Percentiles rank a stretch among this genome's conserved stretches.
Evolutionary conservation across 2,888 invertebrate species (phyloP).

Genomic region (Hirtodrosophila cameraria): DNA sequence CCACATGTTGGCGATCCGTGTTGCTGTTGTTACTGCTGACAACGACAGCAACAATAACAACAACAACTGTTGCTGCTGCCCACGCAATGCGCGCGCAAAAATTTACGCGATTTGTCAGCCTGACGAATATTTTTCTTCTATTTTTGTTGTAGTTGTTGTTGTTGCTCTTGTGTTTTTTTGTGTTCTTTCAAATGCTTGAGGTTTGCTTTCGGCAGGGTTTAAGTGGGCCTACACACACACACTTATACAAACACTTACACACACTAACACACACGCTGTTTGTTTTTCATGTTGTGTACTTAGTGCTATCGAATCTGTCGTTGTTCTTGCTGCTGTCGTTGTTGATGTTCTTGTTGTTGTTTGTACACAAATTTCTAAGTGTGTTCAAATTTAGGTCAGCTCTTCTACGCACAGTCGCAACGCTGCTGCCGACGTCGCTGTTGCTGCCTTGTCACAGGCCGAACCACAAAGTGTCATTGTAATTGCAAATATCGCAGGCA

Average conservation of each 20-base stretch:
- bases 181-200: conserved; percentile 75
- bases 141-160: conserved; percentile 28
- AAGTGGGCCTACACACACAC: conserved; percentile 72
- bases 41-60: conserved; percentile 12
- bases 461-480: conserved; percentile 79
- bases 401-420: conserved; percentile 49
- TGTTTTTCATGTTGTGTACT: conserved; percentile 68
- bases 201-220: conserved; percentile 81
- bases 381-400: conserved; percentile 77
- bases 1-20: conserved; percentile 71
- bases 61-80: conserved; percentile 42
- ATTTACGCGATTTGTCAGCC: conserved; percentile 77
- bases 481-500: conserved; percentile 80
- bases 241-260: conserved; percentile 12
- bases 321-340: conserved; percentile 50
- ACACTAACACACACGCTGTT: conserved; percentile 17
- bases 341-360: conserved; percentile 51
- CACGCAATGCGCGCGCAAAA: conserved; percentile 76
- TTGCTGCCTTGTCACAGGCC: conserved; percentile 41
- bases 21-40: neutral
- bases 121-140: conserved; percentile 35
- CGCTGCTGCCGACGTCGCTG: conserved; percentile 19
- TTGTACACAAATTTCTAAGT: conserved; percentile 80
- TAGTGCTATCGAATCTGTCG: conserved; percentile 72
- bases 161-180: conserved; percentile 62